phyloP scores from a whole-genome alignment of 1,140 invertebrate species.

The Meloidogyne hapla region DNA sequence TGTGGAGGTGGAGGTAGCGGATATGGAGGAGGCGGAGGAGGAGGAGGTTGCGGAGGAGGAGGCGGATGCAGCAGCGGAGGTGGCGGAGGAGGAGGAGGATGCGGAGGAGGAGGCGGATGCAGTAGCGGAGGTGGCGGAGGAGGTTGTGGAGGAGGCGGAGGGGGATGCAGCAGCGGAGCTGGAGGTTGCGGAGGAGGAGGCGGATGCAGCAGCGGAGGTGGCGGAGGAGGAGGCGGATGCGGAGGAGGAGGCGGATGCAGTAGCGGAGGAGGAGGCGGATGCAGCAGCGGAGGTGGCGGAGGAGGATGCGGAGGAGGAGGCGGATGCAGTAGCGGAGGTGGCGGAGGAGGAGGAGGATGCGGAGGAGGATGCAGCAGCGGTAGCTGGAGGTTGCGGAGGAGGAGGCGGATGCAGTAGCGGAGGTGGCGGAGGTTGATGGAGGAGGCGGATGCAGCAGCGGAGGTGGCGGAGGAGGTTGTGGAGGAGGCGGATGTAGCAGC shows the following conservation, averaged over 20 bases:
- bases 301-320: background rate
- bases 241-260: too few species aligned
- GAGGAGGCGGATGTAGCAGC: background rate
- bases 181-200: background rate
- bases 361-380: background rate
- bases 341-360: background rate
- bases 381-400: too few species aligned
- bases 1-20: background rate
- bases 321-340: background rate
- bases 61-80: slow-evolving; percentile 11
- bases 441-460: background rate
- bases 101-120: background rate
- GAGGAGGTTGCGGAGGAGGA: background rate
- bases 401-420: background rate
- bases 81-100: background rate
- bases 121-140: background rate
- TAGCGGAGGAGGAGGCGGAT: background rate
- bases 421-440: background rate
- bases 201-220: background rate
- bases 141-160: background rate
- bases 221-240: background rate
- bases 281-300: background rate
- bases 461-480: background rate
- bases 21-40: background rate
- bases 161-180: too few species aligned